Base-by-base conservation (phyloP, 2,113 vertebrate genomes). In the Sander lucioperca region DNA sequence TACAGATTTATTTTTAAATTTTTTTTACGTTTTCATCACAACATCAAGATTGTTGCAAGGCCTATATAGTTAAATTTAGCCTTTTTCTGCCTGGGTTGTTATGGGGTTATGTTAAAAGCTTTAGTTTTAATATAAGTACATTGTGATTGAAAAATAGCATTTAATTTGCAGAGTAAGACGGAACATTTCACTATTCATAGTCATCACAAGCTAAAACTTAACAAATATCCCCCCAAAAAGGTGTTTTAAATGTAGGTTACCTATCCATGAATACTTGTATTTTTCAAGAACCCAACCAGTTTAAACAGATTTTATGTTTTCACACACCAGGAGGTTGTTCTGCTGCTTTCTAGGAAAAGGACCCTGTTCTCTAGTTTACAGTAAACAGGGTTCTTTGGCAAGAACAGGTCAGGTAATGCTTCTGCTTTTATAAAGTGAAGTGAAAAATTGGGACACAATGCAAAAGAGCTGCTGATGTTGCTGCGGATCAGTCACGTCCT, bases 321-420 rank as follows among this genome's bases (percentile, higher is more conserved):
- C 71, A 70, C 4, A 1, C 53, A 74, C 6, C 33, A 15, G 23
- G 25, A 13, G 48, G 47, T 36, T 12, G 27, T 11, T 47, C 27
- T 39, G 33, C 19, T 21, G 7, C 13, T 48, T 45, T 58, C 23
- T 61, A 5, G 12, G 43, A 43, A 18, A 23, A 0, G 23, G 6
- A 76, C 50, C 79, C 72, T 50, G 68, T 21, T 57, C 23, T 8
- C 15, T 7, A 8, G 75, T 79, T 86, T 77, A 86, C 72, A 76
- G 83, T 89, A 84, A 88, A 86, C 70, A 68, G 11, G 14, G 7
- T 63, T 18, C 2, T n/a, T 5, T 23, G 16, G 13, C n/a, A 75
- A 64, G 59, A 30, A 56, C 43, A 39, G 50, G 73, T 59, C 30
- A 47, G 5, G 16, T 15, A 3, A 9, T 15, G 54, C 15, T 57